Base-by-base conservation (phyloP, 2,888 invertebrate genomes). In the Cheilosia scutellata region DNA sequence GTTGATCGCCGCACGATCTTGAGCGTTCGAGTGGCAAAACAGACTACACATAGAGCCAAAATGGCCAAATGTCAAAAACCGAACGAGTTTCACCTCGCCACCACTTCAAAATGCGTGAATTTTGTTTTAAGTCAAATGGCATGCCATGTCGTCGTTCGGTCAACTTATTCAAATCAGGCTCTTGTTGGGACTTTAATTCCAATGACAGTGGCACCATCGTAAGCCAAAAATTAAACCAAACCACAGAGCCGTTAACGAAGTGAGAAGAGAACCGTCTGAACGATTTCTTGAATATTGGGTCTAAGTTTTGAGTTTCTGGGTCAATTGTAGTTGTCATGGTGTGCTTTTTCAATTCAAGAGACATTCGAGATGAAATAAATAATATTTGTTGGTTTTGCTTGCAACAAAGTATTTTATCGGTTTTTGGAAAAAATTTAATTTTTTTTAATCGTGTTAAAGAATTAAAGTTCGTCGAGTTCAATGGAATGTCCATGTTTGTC, bases 31-130 rank as follows among this genome's bases (percentile, higher is more conserved):
- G 47, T 47, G 20, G 6, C 1, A 9, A 20, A 16, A 47, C 20
- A 20, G 7, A 9, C 47, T 16, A 16, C 16, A 55, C 7, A 9
- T 27, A 47, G 20, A 9, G 40, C 3, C 20, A 11, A 66, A 42
- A 16, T 5, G 58, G 79, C 31, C 62, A 60, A 66, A 74, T 80
- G 79, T 80, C 74, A 80, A 74, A 80, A 80, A 66, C 60, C 57
- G 20, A 72, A 79, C 58, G 9, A 51, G 72, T 65, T 44, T 80
- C 60, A 74, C 65, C 66, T 66, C 60, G 66, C 13, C 20, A 13
- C 65, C 60, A n/a, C 53, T 20, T 44, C 5, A 44, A 47, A 47
- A 20, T 47, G 16, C 47, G 47, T 20, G 47, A 47, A 47, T 20
- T 20, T 7, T 20, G 47, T 47, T 16, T 20, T 40, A 31, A 77